A percentile compares a stretch with the other conserved stretches of the same genome.
Conservation (phyloP, 2,113 vertebrate genomes). For the Erythrocercus mccallii region DNA sequence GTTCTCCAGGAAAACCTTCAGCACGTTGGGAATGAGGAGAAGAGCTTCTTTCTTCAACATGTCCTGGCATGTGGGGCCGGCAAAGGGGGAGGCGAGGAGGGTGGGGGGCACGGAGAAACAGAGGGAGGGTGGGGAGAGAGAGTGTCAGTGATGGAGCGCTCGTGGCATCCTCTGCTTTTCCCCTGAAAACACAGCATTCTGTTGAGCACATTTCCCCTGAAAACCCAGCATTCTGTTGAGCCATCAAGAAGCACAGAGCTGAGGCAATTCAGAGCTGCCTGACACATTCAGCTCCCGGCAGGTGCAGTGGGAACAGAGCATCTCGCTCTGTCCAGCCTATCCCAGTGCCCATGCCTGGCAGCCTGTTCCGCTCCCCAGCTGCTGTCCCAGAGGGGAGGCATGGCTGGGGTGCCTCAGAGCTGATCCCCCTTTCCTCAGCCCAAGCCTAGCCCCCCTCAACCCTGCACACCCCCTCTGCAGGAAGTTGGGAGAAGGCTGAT, state of each 20-base stretch:
- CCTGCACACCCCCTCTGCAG: background rate
- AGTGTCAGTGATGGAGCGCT: background rate
- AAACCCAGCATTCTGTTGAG: background rate
- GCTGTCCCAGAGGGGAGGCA: background rate
- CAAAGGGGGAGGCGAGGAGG: background rate
- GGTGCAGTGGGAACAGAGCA: background rate
- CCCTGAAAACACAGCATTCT: background rate
- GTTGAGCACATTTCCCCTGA: background rate
- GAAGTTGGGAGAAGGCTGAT: background rate
- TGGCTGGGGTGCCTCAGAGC: background rate
- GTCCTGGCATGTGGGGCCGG: constrained; percentile 72
- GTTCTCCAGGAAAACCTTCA: constrained; percentile 99
- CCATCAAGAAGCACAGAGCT: background rate
- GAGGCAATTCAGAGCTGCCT: background rate
- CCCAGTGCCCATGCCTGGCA: background rate
- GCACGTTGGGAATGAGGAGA: constrained; percentile 95
- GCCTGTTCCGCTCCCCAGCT: background rate
- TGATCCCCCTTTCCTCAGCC: background rate
- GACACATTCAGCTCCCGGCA: background rate
- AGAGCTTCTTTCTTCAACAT: constrained; percentile 98
- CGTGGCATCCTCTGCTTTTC: background rate
- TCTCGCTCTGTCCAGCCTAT: background rate
- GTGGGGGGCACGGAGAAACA: background rate
- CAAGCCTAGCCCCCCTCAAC: background rate
- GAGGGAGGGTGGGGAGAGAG: background rate